Conservation (phyloP, 2,888 invertebrate genomes). For the Ceriagrion tenellum region DNA sequence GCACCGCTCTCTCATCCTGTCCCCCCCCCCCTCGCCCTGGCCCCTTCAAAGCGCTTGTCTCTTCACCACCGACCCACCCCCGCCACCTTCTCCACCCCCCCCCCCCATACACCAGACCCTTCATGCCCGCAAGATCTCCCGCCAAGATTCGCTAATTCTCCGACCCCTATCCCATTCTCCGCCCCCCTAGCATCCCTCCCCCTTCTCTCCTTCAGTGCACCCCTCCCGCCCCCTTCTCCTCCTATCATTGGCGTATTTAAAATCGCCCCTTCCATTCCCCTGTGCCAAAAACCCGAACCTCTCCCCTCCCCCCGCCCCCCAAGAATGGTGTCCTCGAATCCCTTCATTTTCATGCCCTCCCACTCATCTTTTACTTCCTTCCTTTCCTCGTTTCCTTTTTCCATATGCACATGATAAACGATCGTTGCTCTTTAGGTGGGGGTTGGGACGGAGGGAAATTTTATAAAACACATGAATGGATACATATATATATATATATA, state of each 20-base stretch:
- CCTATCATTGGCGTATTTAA: background rate
- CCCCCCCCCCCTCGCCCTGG: too few relatives aligned
- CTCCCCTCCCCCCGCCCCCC: background rate
- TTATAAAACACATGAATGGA: background rate
- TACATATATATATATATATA: too few relatives aligned
- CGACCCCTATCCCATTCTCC: background rate
- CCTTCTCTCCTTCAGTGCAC: background rate
- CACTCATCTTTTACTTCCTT: background rate
- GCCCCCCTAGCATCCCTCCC: background rate
- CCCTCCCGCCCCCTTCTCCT: background rate
- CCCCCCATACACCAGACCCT: background rate
- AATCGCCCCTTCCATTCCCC: background rate
- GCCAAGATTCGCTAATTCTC: slow-evolving; percentile 52
- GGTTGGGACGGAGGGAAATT: too few relatives aligned
- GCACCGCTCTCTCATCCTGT: background rate
- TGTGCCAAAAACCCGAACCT: background rate
- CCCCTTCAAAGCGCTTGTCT: background rate
- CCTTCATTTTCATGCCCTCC: background rate
- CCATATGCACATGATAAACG: background rate
- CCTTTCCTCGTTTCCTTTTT: background rate
- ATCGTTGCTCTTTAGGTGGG: background rate
- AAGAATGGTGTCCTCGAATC: background rate
- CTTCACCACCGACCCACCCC: background rate
- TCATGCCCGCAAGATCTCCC: slow-evolving; percentile 11
- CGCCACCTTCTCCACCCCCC: background rate